Evolutionary conservation across 2,113 vertebrate genomes (phyloP).

Genomic region (Piaya cayana): DNA sequence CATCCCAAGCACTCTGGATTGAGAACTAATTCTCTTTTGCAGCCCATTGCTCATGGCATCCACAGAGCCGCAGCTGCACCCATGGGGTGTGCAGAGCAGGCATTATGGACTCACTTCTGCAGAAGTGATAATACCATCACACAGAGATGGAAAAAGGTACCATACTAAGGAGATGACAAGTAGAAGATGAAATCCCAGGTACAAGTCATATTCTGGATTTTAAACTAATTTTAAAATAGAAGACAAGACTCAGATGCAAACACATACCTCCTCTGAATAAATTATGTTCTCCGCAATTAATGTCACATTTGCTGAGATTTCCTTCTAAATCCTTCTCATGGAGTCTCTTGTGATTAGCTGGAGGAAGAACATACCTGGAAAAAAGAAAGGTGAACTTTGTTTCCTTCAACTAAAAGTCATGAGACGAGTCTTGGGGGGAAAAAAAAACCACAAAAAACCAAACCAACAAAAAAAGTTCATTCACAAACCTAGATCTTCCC

Average conservation of each 20-base stretch:
- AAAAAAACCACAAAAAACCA: neutral
- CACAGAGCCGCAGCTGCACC: neutral
- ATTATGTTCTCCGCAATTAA: neutral
- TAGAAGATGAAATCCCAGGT: neutral
- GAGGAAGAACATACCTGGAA: neutral
- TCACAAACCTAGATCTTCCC: neutral
- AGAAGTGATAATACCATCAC: neutral
- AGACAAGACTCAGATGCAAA: neutral
- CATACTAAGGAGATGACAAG: too few species aligned
- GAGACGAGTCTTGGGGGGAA: neutral
- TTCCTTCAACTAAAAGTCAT: accelerated
- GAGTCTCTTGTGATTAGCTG: neutral
- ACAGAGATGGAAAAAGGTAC: neutral
- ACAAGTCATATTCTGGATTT: neutral
- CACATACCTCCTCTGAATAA: neutral
- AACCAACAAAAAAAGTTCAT: too few species aligned
- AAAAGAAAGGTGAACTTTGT: neutral
- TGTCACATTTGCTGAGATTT: neutral
- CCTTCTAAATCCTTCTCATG: neutral
- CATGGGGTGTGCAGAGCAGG: accelerated
- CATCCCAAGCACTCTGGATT: neutral
- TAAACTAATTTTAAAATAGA: neutral
- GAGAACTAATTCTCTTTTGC: neutral
- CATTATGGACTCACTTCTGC: neutral
- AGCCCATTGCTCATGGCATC: neutral